A percentile compares a stretch with the other conserved stretches of the same genome.
These are phyloP conservation scores for Drosophila takahashii DNA, from an alignment of 1,140 invertebrate species.

Conservation along the genomic window DNA sequence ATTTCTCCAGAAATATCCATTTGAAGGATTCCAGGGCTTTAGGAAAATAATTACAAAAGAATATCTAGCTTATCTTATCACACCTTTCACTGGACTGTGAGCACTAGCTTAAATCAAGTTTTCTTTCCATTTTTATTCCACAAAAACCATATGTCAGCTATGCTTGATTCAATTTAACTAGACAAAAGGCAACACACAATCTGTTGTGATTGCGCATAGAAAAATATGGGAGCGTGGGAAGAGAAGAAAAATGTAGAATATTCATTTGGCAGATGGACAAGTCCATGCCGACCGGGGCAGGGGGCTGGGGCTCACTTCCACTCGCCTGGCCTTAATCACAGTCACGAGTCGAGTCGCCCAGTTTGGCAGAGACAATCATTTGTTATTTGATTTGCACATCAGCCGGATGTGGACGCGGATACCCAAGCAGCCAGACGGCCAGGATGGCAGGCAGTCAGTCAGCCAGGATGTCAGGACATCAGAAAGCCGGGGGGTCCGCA, in stretches of 20 bases:
- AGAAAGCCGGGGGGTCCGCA: neutral
- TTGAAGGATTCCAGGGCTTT: constrained; percentile 13
- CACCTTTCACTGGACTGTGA: constrained; percentile 12
- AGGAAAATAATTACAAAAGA: constrained; percentile 28
- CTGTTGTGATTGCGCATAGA: constrained; percentile 31
- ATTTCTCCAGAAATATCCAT: constrained; percentile 21
- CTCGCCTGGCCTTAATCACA: constrained; percentile 59
- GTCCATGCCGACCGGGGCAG: constrained; percentile 12
- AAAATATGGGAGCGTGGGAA: constrained; percentile 6
- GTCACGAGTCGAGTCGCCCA: constrained; percentile 44
- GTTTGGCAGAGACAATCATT: constrained; percentile 59
- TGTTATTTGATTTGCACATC: constrained; percentile 74
- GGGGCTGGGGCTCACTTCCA: constrained; percentile 15
- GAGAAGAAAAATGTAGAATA: constrained; percentile 31
- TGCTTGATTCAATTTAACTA: constrained; percentile 32
- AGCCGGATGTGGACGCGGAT: constrained; percentile 32
- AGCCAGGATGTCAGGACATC: constrained; percentile 31
- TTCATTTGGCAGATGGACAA: constrained; percentile 52
- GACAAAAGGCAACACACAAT: constrained; percentile 27
- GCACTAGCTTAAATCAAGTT: constrained; percentile 8
- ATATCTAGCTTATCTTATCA: constrained; percentile 43
- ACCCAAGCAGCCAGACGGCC: constrained; percentile 8
- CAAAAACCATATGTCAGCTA: constrained; percentile 22
- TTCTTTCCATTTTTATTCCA: constrained; percentile 24
- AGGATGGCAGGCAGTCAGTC: constrained; percentile 47